These are phyloP conservation scores for Natrix natrix DNA, from an alignment of 2,797 vertebrate genomes.

Conservation along the genomic window DNA sequence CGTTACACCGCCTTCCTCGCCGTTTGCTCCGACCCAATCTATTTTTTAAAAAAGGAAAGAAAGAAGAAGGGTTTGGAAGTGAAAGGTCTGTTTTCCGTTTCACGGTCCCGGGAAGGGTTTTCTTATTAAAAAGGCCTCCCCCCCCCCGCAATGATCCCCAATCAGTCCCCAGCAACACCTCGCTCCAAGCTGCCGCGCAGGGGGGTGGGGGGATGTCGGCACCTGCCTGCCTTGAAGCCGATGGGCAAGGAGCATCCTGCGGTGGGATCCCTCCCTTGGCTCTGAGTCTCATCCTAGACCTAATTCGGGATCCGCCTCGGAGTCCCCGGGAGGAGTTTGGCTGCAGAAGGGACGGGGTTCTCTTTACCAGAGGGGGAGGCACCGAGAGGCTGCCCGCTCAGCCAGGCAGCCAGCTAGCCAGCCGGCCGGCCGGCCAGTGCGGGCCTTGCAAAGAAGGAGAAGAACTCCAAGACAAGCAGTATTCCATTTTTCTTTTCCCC, in stretches of 20 bases:
- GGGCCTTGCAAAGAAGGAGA: background rate
- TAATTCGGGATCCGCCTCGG: background rate
- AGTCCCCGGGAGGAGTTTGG: background rate
- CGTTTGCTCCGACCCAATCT: background rate
- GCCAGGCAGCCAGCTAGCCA: background rate
- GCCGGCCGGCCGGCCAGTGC: background rate
- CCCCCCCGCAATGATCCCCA: background rate
- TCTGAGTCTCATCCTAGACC: background rate
- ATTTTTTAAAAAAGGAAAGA: background rate
- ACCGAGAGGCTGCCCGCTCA: background rate
- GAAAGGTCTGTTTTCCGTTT: background rate
- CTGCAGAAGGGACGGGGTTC: background rate
- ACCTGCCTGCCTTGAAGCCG: background rate
- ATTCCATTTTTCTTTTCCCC: background rate
- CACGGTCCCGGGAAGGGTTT: background rate
- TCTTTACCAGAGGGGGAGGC: background rate
- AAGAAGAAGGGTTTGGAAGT: background rate
- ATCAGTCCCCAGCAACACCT: background rate
- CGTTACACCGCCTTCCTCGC: too few species aligned
- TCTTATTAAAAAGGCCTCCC: background rate
- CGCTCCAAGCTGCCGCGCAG: background rate
- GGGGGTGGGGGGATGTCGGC: fast-evolving
- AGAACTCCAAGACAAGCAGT: background rate
- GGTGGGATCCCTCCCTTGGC: background rate
- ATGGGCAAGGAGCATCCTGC: background rate